Evolutionary conservation across 2,797 vertebrate species (phyloP).

Genomic region (Etheostoma perlongum): DNA sequence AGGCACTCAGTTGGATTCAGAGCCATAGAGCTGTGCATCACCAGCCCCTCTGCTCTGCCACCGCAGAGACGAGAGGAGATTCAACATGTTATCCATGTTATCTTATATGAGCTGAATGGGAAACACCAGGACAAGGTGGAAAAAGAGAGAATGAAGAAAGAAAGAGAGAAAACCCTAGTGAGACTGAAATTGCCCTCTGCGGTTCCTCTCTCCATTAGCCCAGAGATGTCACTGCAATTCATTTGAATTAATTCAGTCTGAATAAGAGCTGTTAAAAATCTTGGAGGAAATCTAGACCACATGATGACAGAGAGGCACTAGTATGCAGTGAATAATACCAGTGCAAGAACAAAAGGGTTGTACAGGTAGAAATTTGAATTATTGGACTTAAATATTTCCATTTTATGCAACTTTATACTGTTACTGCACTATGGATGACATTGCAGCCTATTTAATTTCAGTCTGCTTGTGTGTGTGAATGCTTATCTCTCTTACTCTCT

Average conservation of each 20-base stretch:
- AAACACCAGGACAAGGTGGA: conserved; percentile 9
- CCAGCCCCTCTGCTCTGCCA: conserved; percentile 6
- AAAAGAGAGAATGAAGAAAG: background rate
- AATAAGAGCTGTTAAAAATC: background rate
- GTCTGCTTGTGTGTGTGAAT: too few relatives aligned
- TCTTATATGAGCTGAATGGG: conserved; percentile 29
- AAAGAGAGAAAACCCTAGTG: background rate
- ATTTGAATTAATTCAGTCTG: conserved; percentile 30
- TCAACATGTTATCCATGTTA: conserved; percentile 28
- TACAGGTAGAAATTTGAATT: background rate
- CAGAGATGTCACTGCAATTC: conserved; percentile 1
- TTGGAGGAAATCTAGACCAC: conserved; percentile 10
- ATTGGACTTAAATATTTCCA: background rate
- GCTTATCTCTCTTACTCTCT: too few relatives aligned
- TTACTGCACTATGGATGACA: too few relatives aligned
- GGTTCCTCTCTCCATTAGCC: conserved; percentile 6
- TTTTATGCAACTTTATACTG: background rate
- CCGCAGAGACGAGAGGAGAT: conserved; percentile 13
- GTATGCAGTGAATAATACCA: background rate
- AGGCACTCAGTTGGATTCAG: conserved; percentile 52
- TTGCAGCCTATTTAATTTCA: background rate
- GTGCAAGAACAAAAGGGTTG: background rate
- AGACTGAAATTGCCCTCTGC: background rate
- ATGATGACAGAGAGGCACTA: background rate
- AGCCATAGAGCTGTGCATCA: conserved; percentile 20